These are phyloP conservation scores for Alauda arvensis DNA, from an alignment of 2,797 vertebrate species.

Conservation along the genomic window DNA sequence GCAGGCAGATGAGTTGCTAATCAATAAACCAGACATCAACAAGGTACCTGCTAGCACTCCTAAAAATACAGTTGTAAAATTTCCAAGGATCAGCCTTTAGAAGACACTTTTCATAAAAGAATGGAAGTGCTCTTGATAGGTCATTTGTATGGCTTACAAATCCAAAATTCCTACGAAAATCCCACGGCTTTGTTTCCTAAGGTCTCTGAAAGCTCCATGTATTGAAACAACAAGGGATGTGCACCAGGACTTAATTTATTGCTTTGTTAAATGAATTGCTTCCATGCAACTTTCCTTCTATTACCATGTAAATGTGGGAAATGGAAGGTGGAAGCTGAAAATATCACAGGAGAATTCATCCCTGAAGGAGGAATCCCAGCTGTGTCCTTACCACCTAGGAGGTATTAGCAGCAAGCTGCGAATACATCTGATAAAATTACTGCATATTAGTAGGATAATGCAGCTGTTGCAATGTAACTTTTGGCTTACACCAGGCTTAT, in stretches of 20 bases:
- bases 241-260: not conserved
- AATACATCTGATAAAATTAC: slow-evolving; percentile 53
- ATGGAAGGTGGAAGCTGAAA: slow-evolving; percentile 13
- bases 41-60: not conserved
- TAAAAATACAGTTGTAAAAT: not conserved
- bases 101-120: not conserved
- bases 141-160: not conserved
- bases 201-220: not conserved
- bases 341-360: not conserved
- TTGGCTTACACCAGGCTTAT: slow-evolving; percentile 54
- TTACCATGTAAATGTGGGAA: not conserved
- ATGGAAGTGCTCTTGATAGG: not conserved
- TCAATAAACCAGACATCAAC: not conserved
- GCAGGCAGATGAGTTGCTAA: not conserved
- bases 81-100: not conserved
- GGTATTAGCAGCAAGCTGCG: slow-evolving; percentile 19
- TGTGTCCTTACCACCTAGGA: slow-evolving; percentile 18
- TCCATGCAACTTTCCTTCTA: not conserved
- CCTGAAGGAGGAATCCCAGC: slow-evolving; percentile 2
- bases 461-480: slow-evolving; percentile 50
- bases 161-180: not conserved
- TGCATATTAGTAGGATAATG: not conserved
- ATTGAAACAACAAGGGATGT: slow-evolving; percentile 2
- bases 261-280: slow-evolving; percentile 27
- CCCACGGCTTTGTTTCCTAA: not conserved